Evolutionary conservation across 2,888 invertebrate species (phyloP).

Genomic region (Drosophila paramelanica): DNA sequence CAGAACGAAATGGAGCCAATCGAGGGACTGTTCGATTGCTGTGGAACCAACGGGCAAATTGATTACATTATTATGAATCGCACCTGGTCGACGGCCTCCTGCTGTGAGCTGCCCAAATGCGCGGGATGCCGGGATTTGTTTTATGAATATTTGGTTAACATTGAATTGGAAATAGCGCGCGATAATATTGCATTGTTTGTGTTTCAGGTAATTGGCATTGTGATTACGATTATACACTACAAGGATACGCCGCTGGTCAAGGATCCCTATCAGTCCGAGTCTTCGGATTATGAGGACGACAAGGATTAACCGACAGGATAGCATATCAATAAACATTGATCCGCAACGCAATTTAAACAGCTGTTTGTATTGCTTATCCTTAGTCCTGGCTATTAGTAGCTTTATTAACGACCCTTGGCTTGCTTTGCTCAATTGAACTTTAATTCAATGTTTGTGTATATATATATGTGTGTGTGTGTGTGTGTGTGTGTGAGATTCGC

Average conservation of each 20-base stretch:
- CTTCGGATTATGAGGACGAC: constrained; percentile 24
- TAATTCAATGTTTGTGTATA: constrained; percentile 53
- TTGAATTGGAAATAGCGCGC: constrained; percentile 55
- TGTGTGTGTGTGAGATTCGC: constrained; percentile 3
- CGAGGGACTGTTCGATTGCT: constrained; percentile 51
- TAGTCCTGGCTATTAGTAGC: constrained; percentile 37
- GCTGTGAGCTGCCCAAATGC: constrained; percentile 48
- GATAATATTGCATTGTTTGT: constrained; percentile 49
- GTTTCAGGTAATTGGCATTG: constrained; percentile 21
- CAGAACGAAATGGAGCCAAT: constrained; percentile 13
- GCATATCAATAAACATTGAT: constrained; percentile 32
- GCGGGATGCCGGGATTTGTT: constrained; percentile 39
- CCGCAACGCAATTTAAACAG: constrained; percentile 20
- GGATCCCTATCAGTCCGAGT: constrained; percentile 32
- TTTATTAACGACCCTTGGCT: constrained; percentile 60
- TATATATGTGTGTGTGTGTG: constrained; percentile 19
- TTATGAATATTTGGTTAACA: constrained; percentile 10
- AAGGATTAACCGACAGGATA: neutral
- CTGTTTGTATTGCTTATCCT: constrained; percentile 12
- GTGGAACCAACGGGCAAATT: constrained; percentile 43
- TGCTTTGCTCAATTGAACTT: constrained; percentile 69
- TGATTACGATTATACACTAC: constrained; percentile 22
- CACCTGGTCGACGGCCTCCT: constrained; percentile 37
- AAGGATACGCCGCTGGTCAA: neutral
- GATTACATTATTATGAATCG: constrained; percentile 50